Evolutionary conservation across 2,113 vertebrate genomes (phyloP).

Genomic region (Serinus canaria): DNA sequence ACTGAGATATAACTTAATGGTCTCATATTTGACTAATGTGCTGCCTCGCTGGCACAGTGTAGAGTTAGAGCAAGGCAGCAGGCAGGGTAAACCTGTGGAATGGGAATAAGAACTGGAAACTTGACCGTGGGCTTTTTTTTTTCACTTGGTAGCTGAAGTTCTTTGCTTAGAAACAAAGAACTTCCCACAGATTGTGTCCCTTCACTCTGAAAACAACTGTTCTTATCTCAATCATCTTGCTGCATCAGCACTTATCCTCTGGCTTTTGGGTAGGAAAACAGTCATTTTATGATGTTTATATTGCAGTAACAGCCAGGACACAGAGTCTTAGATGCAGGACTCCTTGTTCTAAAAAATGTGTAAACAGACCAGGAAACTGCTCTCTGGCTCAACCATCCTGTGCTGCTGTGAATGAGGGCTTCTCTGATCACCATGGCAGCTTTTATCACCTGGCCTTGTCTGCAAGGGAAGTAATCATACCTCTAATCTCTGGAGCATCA

Average conservation of each 20-base stretch:
- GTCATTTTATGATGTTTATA: background rate
- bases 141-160: background rate
- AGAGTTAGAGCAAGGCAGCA: background rate
- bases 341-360: background rate
- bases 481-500: background rate
- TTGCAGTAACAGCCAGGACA: background rate
- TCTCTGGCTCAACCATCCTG: rapidly evolving
- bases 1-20: background rate
- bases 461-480: background rate
- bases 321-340: background rate
- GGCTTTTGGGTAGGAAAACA: slow-evolving; percentile 12
- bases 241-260: background rate
- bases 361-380: background rate
- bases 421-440: background rate
- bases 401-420: background rate
- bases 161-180: background rate
- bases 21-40: background rate
- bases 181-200: background rate
- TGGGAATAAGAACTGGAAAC: background rate
- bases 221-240: background rate
- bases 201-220: background rate
- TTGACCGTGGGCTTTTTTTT: background rate
- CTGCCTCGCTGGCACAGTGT: background rate
- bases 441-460: background rate
- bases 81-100: background rate